A percentile compares a stretch with the other conserved stretches of the same genome.
Conservation (phyloP, 2,113 vertebrate genomes). For the Rhineura floridana region DNA sequence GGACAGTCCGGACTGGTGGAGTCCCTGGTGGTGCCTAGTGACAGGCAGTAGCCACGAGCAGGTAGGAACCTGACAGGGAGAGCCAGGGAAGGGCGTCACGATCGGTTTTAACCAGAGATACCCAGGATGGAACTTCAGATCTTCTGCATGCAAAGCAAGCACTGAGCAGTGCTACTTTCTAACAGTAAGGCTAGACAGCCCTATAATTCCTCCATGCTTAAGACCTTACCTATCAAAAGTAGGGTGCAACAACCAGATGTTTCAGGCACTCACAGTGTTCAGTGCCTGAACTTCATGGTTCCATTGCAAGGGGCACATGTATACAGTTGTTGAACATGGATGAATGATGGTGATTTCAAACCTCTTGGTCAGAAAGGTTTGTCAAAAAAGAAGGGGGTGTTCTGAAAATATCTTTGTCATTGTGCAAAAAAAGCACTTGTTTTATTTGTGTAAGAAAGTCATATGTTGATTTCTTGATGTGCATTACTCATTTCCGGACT, state of each 20-base stretch:
- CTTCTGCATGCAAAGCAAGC: background rate
- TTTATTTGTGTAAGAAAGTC: slow-evolving; percentile 23
- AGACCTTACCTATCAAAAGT: background rate
- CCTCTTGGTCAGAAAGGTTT: background rate
- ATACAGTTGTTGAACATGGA: background rate
- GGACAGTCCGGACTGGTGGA: too few relatives aligned
- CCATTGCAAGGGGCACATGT: too few relatives aligned
- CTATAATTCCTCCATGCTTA: background rate
- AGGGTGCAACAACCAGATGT: background rate
- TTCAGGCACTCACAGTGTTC: background rate
- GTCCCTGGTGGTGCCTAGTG: too few relatives aligned
- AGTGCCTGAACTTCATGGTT: background rate
- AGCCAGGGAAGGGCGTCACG: too few relatives aligned
- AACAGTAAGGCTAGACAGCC: background rate
- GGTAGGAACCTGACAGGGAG: too few relatives aligned
- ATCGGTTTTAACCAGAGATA: too few relatives aligned
- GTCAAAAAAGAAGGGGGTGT: background rate
- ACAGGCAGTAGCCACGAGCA: too few relatives aligned
- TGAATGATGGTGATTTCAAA: background rate
- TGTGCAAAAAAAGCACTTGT: slow-evolving; percentile 26
- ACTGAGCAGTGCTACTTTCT: background rate
- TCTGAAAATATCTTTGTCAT: slow-evolving; percentile 40
- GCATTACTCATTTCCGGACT: slow-evolving; percentile 47
- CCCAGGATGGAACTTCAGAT: too few relatives aligned
- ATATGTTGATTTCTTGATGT: slow-evolving; percentile 35